phyloP scores from a whole-genome alignment of 2,113 vertebrate genomes.

The Chascanopsetta lugubris region DNA sequence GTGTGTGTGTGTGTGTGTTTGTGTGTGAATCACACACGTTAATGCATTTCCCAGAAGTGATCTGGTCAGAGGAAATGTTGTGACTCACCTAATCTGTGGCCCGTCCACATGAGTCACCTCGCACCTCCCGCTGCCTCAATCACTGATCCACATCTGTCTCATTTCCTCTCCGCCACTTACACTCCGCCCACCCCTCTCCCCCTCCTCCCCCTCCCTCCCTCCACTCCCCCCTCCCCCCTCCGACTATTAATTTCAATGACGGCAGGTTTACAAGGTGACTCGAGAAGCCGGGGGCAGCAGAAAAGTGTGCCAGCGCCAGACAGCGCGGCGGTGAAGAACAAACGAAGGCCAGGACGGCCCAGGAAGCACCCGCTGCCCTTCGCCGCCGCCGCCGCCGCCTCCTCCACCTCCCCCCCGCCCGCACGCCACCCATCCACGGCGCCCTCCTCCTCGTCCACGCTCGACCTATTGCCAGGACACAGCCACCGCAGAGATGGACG shows the following conservation, averaged over 20 bases:
- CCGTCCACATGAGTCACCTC: slow-evolving; percentile 75
- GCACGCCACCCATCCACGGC: slow-evolving; percentile 32
- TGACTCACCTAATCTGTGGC: slow-evolving; percentile 77
- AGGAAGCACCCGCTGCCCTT: slow-evolving; percentile 85
- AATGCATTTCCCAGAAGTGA: slow-evolving; percentile 76
- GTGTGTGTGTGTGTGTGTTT: slow-evolving; percentile 9
- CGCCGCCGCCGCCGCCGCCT: slow-evolving; percentile 36
- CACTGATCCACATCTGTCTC: slow-evolving; percentile 77
- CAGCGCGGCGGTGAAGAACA: slow-evolving; percentile 81
- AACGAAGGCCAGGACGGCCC: slow-evolving; percentile 91
- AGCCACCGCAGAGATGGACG: slow-evolving; percentile 55
- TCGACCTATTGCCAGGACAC: slow-evolving; percentile 46
- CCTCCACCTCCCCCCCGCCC: slow-evolving; percentile 44
- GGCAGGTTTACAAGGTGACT: slow-evolving; percentile 76
- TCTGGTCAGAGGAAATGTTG: slow-evolving; percentile 72
- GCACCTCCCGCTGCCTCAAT: slow-evolving; percentile 72
- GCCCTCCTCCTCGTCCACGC: slow-evolving; percentile 43
- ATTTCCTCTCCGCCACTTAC: slow-evolving; percentile 55
- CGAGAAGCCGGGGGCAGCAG: slow-evolving; percentile 63
- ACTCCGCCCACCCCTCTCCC: slow-evolving; percentile 1
- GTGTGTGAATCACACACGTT: slow-evolving; percentile 65
- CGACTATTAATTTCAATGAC: slow-evolving; percentile 41
- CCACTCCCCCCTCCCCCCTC: slow-evolving; percentile 8
- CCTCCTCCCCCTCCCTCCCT: slow-evolving; percentile 3
- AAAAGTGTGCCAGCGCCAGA: slow-evolving; percentile 67